Percentiles rank a stretch among this genome's conserved stretches.
phyloP scores from a whole-genome alignment of 2,888 invertebrate species.

The Ichneumon xanthorius region DNA sequence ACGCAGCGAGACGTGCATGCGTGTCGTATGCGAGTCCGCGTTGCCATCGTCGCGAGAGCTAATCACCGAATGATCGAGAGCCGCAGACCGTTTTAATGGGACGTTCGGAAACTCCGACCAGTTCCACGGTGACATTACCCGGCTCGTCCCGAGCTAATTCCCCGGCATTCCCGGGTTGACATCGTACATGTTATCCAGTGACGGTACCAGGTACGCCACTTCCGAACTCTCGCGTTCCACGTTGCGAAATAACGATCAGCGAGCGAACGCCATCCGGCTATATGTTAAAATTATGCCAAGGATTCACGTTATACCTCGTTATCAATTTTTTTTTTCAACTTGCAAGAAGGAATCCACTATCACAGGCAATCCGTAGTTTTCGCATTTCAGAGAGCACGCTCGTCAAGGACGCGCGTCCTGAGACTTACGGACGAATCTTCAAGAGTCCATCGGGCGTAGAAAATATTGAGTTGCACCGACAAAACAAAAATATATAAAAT shows the following conservation, averaged over 20 bases:
- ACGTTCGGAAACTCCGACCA: slow-evolving; percentile 21
- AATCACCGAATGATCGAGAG: slow-evolving; percentile 45
- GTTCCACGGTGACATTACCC: slow-evolving; percentile 21
- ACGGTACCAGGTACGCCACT: slow-evolving; percentile 36
- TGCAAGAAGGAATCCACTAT: neutral
- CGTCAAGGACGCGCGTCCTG: neutral
- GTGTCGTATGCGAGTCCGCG: neutral
- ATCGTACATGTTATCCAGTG: neutral
- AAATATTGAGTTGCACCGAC: too few species aligned
- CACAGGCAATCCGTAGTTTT: neutral
- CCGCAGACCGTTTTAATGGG: slow-evolving; percentile 22
- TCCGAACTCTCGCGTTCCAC: slow-evolving; percentile 24
- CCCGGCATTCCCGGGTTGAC: slow-evolving; percentile 29
- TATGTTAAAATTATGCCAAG: neutral
- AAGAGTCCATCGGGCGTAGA: too few species aligned
- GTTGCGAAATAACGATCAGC: slow-evolving; percentile 26
- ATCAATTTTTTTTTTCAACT: neutral
- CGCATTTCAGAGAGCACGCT: neutral
- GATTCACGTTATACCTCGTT: neutral
- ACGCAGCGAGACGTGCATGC: neutral
- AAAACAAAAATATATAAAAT: too few species aligned
- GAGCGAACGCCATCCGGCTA: neutral
- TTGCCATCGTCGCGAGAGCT: slow-evolving; percentile 2
- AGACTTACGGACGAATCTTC: neutral
- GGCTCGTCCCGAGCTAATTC: neutral